phyloP scores from a whole-genome alignment of 1,140 invertebrate genomes.

The Colletes gigas region DNA sequence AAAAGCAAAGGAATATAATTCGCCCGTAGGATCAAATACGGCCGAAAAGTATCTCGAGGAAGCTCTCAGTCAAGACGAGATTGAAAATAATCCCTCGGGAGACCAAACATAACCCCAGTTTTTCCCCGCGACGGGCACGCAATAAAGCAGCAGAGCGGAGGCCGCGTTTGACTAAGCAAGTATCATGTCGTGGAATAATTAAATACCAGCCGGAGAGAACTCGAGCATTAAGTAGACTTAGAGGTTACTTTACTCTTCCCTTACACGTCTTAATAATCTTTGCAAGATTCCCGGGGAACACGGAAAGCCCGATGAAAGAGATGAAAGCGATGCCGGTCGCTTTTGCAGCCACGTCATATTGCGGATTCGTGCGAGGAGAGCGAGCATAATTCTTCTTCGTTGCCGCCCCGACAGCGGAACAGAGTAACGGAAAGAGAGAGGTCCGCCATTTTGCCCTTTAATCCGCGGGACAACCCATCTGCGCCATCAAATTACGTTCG shows the following conservation, averaged over 20 bases:
- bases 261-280: conserved; percentile 57
- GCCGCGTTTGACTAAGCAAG: conserved; percentile 33
- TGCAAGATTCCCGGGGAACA: conserved; percentile 40
- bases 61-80: neutral
- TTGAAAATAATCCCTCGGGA: neutral
- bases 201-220: conserved; percentile 50
- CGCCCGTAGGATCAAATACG: neutral
- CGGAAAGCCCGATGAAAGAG: conserved; percentile 13
- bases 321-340: neutral
- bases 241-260: conserved; percentile 49
- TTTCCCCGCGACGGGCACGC: neutral
- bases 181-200: conserved; percentile 55
- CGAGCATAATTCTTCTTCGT: conserved; percentile 3
- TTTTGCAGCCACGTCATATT: conserved; percentile 18
- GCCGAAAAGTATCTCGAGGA: neutral
- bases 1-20: too few relatives aligned
- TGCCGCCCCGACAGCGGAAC: neutral
- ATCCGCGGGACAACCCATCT: conserved; percentile 35
- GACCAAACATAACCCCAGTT: conserved; percentile 1
- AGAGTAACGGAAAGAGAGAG: conserved; percentile 16
- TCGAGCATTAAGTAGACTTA: conserved; percentile 53
- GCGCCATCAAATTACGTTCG: neutral
- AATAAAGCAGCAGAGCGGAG: conserved; percentile 27
- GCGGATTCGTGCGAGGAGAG: conserved; percentile 17
- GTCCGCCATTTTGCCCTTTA: conserved; percentile 35